Base-by-base conservation (phyloP, 2,797 vertebrate genomes). In the Danio aesculapii region DNA sequence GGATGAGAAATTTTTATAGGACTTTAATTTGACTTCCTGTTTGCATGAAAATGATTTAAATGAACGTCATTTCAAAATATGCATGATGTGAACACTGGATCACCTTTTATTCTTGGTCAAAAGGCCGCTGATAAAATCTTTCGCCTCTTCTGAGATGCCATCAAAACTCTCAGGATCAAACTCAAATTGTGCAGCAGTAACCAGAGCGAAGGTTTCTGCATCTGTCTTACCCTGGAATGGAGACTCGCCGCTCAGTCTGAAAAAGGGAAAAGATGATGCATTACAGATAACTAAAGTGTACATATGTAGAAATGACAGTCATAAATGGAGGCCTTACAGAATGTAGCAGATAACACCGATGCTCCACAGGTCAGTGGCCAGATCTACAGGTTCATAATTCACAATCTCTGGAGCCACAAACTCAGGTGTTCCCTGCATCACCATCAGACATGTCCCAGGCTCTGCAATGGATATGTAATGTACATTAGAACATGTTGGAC, bases 401-500 rank as follows among this genome's bases (percentile, higher is more conserved):
- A 97, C 93, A 59, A 97, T 96, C 87, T 97, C 96, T 0, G 96
- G 96, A 63, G 96, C 96, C 86, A 96, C 95, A 87, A 97, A 97
- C 86, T 97, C 96, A 0, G 96, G 95, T 0, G 96, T 97, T 21
- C 96, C 96, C 0, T 96, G 95, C 90, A 96, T 84, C 86, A 97
- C 95, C 91, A 87, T 91, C 77, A 96, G 82, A 0, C 91, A 91
- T 49, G 87, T 92, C 10, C 57, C 90, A 0, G 91, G 89, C 82
- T 94, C 96, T 96, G 79, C 13, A 39, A 63, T 63, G 59, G 3
- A 4, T 2, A 66, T n/a, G n/a, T n/a, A n/a, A n/a, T n/a, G n/a
- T n/a, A n/a, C n/a, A n/a, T n/a, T n/a, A n/a, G n/a, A n/a, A n/a
- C n/a, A n/a, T n/a, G n/a, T n/a, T n/a, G n/a, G n/a, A n/a, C n/a